These are phyloP conservation scores for Spea hammondii DNA, from an alignment of 2,797 vertebrate species.

Conservation along the genomic window DNA sequence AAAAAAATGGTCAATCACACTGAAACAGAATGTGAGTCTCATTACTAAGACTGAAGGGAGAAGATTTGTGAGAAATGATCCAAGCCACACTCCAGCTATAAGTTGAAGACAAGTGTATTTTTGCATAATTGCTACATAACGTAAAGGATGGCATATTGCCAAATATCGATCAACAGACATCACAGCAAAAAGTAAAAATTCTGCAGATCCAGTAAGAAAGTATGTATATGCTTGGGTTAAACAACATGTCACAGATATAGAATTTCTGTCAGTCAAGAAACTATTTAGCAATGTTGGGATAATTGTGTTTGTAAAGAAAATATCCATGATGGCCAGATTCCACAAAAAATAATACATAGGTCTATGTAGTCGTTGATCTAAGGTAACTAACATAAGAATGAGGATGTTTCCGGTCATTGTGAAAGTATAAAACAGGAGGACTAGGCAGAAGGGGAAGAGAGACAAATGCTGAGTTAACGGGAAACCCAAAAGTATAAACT, in stretches of 20 bases:
- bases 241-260: slow-evolving; percentile 45
- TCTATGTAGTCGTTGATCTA: slow-evolving; percentile 26
- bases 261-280: slow-evolving; percentile 35
- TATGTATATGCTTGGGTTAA: slow-evolving; percentile 42
- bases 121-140: slow-evolving; percentile 15
- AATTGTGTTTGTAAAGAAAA: slow-evolving; percentile 46
- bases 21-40: slow-evolving; percentile 7
- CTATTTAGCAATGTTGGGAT: slow-evolving; percentile 46
- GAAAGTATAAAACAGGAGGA: slow-evolving; percentile 34
- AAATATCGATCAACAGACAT: slow-evolving; percentile 41
- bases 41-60: not conserved
- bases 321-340: slow-evolving; percentile 52
- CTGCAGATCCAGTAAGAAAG: slow-evolving; percentile 40
- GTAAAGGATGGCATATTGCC: slow-evolving; percentile 32
- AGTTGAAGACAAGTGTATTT: not conserved
- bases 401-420: slow-evolving; percentile 42
- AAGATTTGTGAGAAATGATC: slow-evolving; percentile 7
- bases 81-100: slow-evolving; percentile 27
- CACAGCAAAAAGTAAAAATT: slow-evolving; percentile 38
- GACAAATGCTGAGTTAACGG: not conserved
- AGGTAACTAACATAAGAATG: slow-evolving; percentile 37
- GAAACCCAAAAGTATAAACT: slow-evolving; percentile 30
- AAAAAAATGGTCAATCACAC: slow-evolving; percentile 21
- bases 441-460: slow-evolving; percentile 26
- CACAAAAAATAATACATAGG: slow-evolving; percentile 49